These are phyloP conservation scores for Lepilemur septentrionalis DNA, from an alignment of 2,797 vertebrate genomes.

Conservation along the genomic window DNA sequence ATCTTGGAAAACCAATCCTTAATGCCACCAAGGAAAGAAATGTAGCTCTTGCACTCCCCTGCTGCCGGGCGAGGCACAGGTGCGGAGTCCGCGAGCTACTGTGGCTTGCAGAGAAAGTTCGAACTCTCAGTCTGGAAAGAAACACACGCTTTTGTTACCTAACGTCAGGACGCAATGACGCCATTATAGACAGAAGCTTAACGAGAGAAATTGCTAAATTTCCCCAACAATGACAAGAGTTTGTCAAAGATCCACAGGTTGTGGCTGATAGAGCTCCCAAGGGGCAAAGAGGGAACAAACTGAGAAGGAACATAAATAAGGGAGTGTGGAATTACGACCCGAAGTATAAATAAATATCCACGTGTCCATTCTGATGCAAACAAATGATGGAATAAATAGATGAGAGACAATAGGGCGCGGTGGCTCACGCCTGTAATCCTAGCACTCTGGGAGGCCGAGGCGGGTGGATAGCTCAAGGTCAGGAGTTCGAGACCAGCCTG, in stretches of 20 bases:
- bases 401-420: neutral
- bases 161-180: neutral
- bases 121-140: constrained; percentile 25
- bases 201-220: constrained; percentile 40
- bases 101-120: neutral
- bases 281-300: neutral
- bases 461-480: too few relatives aligned
- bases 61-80: neutral
- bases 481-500: too few relatives aligned
- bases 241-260: neutral
- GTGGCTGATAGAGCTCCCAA: neutral
- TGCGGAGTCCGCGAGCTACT: neutral
- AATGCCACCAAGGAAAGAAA: neutral
- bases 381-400: neutral
- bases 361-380: neutral
- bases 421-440: too few relatives aligned
- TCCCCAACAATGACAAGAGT: too few relatives aligned
- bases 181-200: constrained; percentile 1
- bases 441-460: too few relatives aligned
- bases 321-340: neutral
- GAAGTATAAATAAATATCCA: neutral
- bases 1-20: neutral
- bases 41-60: neutral
- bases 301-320: neutral
- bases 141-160: constrained; percentile 37